Evolutionary conservation across 2,888 invertebrate genomes (phyloP).

Genomic region (Chouioia cunea): DNA sequence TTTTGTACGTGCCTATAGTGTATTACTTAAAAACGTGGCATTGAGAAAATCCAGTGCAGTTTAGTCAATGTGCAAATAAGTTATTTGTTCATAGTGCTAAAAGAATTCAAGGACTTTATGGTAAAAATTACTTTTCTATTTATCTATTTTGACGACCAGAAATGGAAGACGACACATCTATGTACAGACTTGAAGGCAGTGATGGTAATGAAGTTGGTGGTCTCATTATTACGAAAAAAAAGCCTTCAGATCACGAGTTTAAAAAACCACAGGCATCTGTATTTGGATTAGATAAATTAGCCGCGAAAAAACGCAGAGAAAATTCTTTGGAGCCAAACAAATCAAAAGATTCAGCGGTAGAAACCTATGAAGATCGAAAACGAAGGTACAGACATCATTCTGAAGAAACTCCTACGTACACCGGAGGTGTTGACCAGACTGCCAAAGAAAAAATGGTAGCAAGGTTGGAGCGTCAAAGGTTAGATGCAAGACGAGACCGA

Average conservation of each 20-base stretch:
- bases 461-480: conserved; percentile 63
- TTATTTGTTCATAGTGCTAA: too few relatives aligned
- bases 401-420: conserved; percentile 94
- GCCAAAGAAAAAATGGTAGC: conserved; percentile 77
- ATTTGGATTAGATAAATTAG: conserved; percentile 87
- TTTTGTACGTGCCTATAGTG: too few relatives aligned
- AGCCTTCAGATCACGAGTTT: conserved; percentile 72
- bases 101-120: too few relatives aligned
- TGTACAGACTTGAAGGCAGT: conserved; percentile 69
- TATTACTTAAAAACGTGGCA: too few relatives aligned
- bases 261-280: conserved; percentile 84
- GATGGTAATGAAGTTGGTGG: conserved; percentile 64
- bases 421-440: conserved; percentile 89
- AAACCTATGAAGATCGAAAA: conserved; percentile 56
- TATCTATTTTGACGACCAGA: background rate
- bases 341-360: conserved; percentile 63
- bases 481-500: conserved; percentile 53
- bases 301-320: conserved; percentile 79
- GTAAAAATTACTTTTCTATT: too few relatives aligned
- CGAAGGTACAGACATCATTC: conserved; percentile 83
- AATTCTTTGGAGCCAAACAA: conserved; percentile 61
- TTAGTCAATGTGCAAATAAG: too few relatives aligned
- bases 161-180: conserved; percentile 58
- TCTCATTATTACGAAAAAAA: conserved; percentile 66
- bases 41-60: too few relatives aligned